Base-by-base conservation (phyloP, 2,888 invertebrate species). In the Alloplasta piceator region DNA sequence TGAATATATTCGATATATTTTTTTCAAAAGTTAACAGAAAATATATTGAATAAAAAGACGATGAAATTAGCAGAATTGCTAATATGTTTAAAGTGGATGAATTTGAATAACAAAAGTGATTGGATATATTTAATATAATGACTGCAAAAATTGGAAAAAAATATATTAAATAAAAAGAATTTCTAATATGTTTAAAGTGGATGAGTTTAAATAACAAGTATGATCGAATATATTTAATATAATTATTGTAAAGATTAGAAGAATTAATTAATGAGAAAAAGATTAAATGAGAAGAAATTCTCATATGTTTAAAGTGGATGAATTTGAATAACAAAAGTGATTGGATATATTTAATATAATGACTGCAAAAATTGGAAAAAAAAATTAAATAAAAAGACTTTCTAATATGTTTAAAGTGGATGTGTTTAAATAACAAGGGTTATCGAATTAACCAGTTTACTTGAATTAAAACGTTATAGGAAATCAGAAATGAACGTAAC, bases 401-500 rank as follows among this genome's bases (percentile, higher is more conserved):
- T 10, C n/a, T n/a, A n/a, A n/a, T n/a, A n/a, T n/a, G n/a, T n/a
- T n/a, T n/a, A n/a, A n/a, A n/a, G 78, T 50, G 10, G 16, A 38
- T 60, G 9, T 14, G 12, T 52, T 16, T 58, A 41, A 78, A 68
- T 63, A 41, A 7, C 63, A 48, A 46, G 38, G 61, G 1, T 61
- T 38, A 60, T 71, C 73, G 56, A 64, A 46, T 36, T 26, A 73
- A 73, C 73, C 73, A 64, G 73, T 73, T 73, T 64, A 43, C 46
- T 38, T 36, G 48, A 0, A 7, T 36, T 7, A 12, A 46, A 67
- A 61, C 55, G 38, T 16, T 26, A 26, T 26, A 26, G 26, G 26
- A 3, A 26, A 26, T 2, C 3, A 56, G 36, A n/a, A 12, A 36
- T 26, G 41, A 41, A 16, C 55, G n/a, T 36, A 26, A 26, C 26